Base-by-base conservation (phyloP, 2,888 invertebrate species). In the Calameuta pallipes region DNA sequence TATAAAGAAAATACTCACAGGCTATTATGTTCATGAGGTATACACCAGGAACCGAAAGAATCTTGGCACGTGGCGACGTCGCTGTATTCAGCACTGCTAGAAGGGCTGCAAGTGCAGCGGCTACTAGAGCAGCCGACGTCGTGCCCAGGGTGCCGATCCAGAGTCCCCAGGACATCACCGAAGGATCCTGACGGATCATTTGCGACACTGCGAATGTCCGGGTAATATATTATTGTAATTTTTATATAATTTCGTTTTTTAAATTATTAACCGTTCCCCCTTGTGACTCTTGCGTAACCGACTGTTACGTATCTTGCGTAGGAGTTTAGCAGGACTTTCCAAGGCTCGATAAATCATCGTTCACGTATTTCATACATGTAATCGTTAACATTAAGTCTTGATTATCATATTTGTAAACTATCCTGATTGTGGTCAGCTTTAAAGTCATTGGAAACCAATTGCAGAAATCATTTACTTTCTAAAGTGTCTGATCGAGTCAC, bases 31-130 rank as follows among this genome's bases (percentile, higher is more conserved):
- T 97, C 94, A 96, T 96, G 31, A 96, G 91, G 84, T 95, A 96
- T 69, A 96, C 93, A n/a, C 96, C 95, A 35, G 94, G 93, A 73
- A 95, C 92, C 85, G 95, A 94, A 86, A 94, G 92, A 89, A 96
- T 90, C 85, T 94, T 92, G 91, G 96, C 92, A 11, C 95, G 93
- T 11, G 95, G 95, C 3, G 95, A 94, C 3, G 96, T 96, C 13
- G 96, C 96, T 0, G 97, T 95, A 84, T 96, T 97, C 78, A 97
- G 92, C 23, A 96, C 95, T 0, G 97, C 95, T 85, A 97, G 95
- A 69, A 96, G 93, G 74, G 96, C 95, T 3, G 95, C 94, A 0
- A 96, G 92, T 77, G 94, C 94, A 0, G 95, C 93, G 81, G 96
- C 95, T 34, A 96, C 92, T 75, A 97, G 92, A 34, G 95, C 95